Evolutionary conservation across 2,888 invertebrate genomes (phyloP), one percentile per base, ranked within the genome.

Genomic region (Imbricaverruca yamaguchii): DNA sequence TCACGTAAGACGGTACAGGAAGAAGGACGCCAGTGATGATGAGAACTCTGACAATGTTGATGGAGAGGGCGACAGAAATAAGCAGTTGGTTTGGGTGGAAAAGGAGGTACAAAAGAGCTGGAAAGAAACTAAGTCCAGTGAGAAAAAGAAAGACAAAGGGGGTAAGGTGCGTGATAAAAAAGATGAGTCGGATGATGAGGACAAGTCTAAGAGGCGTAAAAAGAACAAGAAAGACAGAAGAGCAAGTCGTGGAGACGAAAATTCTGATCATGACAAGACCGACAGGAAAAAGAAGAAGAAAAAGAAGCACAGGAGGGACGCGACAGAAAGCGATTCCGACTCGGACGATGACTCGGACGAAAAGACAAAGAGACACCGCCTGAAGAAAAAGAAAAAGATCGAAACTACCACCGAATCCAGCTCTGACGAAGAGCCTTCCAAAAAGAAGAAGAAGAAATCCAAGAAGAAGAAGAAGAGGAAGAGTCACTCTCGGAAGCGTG

Each of bases 391-490:
- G 25, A 39, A 74, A 18, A 74, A 74, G 74, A 53, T 7, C 15
- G 74, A 74, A 13, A 53, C 12, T 9, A 23, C 65, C 10, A 53
- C 74, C 7, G 74, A 74, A 1, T 74, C 74, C 53, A 25, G 25
- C 18, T 18, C 53, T 10, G 74, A 74, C 8, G 74, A 74, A 0
- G 74, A 74, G 18, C 53, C 74, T 3, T 15, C 74, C 11, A 74
- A 67, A 65, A 65, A 74, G 74, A 74, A 74, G 21, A 74, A 74
- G 74, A 74, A 74, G 9, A 74, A 74, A 53, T 67, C 67, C 67
- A 74, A 74, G 53, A 74, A 74, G 53, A 74, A 74, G 53, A 74
- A 74, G 25, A 74, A 74, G 25, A 74, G 21, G 53, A 74, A 74
- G 74, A 25, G 53, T 7, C 39, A 18, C 74, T 74, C 74, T 6